phyloP scores from a whole-genome alignment of 2,113 vertebrate species.

The Sturnus vulgaris region DNA sequence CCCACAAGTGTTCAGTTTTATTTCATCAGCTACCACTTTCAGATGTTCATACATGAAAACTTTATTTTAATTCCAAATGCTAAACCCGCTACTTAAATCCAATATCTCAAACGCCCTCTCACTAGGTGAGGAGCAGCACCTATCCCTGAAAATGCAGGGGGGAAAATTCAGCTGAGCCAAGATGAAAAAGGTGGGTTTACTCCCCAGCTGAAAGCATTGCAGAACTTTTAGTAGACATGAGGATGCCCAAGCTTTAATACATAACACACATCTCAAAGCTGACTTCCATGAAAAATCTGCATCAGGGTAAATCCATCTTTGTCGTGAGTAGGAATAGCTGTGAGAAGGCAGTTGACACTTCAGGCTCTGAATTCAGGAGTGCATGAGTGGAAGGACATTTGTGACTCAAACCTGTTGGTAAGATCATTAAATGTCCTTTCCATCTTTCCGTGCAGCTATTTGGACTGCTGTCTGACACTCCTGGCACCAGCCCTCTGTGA shows the following conservation, averaged over 20 bases:
- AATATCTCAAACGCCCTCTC: not conserved
- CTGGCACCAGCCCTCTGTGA: not conserved
- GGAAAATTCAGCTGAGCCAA: not conserved
- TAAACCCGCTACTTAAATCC: not conserved
- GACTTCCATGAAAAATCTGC: not conserved
- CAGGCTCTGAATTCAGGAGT: not conserved
- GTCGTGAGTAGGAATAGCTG: not conserved
- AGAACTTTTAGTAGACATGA: not conserved
- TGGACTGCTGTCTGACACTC: not conserved
- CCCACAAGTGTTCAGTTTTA: not conserved
- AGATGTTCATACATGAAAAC: not conserved
- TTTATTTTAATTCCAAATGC: not conserved
- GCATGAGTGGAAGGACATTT: not conserved
- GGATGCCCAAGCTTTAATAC: not conserved
- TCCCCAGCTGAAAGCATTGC: not conserved
- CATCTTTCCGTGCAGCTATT: not conserved
- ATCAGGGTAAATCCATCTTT: not conserved
- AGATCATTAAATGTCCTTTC: not conserved
- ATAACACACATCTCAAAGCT: not conserved
- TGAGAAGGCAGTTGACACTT: not conserved
- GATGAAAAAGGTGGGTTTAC: not conserved
- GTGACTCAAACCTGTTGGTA: not conserved
- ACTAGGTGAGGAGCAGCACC: not conserved
- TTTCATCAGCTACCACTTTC: not conserved
- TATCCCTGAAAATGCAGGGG: not conserved